Percentiles rank a stretch among this genome's conserved stretches.
phyloP scores from a whole-genome alignment of 2,888 invertebrate genomes.

The Spatulosminthurus flaviceps region DNA sequence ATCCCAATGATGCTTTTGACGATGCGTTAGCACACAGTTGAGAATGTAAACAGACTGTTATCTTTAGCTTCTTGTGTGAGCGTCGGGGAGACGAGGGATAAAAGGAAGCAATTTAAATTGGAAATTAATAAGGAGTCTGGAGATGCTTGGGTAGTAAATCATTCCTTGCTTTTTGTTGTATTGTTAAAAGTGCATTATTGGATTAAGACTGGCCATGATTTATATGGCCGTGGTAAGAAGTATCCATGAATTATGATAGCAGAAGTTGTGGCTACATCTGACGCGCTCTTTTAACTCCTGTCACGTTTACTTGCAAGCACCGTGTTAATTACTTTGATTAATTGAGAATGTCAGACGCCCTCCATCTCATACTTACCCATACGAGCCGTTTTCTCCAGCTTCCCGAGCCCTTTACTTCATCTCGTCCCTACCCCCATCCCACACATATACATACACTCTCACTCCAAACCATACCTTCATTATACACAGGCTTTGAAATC shows the following conservation, averaged over 20 bases:
- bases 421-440: too few relatives aligned
- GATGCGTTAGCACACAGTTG: too few relatives aligned
- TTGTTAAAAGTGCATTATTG: slow-evolving; percentile 56
- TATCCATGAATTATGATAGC: slow-evolving; percentile 55
- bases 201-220: slow-evolving; percentile 53
- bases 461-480: too few relatives aligned
- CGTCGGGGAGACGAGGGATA: too few relatives aligned
- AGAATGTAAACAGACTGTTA: not conserved
- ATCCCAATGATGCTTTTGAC: too few relatives aligned
- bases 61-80: too few relatives aligned
- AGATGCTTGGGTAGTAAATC: slow-evolving; percentile 38
- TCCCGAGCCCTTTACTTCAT: not conserved
- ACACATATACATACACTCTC: too few relatives aligned
- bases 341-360: slow-evolving; percentile 56
- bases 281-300: slow-evolving; percentile 57
- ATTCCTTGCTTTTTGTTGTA: slow-evolving; percentile 50
- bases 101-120: slow-evolving; percentile 39
- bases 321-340: slow-evolving; percentile 61
- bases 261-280: slow-evolving; percentile 54
- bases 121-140: slow-evolving; percentile 35
- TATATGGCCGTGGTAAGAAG: slow-evolving; percentile 39
- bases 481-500: too few relatives aligned
- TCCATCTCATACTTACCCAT: slow-evolving; percentile 24
- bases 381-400: not conserved
- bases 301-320: slow-evolving; percentile 52